These are phyloP conservation scores for Hypotaenidia philippensis DNA, from an alignment of 2,797 vertebrate genomes.

Conservation along the genomic window DNA sequence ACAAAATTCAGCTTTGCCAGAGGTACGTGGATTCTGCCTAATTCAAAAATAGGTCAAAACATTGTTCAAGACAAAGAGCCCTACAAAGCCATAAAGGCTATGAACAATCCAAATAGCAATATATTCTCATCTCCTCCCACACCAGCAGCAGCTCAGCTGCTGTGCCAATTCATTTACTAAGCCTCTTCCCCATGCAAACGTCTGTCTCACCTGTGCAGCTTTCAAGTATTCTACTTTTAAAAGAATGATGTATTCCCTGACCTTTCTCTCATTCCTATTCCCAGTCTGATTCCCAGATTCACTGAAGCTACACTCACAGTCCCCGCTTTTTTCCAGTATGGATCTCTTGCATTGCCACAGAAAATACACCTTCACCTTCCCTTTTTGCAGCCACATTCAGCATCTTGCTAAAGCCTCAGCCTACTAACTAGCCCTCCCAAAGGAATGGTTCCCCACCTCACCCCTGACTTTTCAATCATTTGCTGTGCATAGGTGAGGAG, in stretches of 20 bases:
- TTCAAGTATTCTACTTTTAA: background rate
- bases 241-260: background rate
- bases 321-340: background rate
- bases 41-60: background rate
- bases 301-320: fast-evolving
- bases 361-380: background rate
- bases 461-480: background rate
- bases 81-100: background rate
- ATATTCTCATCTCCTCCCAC: background rate
- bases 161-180: background rate
- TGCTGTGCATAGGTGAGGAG: background rate
- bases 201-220: background rate
- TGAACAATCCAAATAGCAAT: background rate
- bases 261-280: background rate
- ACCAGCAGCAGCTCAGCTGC: background rate
- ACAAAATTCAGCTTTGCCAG: conserved; percentile 16
- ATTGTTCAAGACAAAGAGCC: background rate
- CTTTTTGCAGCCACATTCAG: background rate
- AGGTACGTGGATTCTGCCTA: background rate
- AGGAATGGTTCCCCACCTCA: background rate
- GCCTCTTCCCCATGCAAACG: background rate
- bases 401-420: background rate
- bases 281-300: background rate
- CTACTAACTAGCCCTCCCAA: background rate
- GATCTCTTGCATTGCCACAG: background rate